Evolutionary conservation across 2,113 vertebrate genomes (phyloP).

Genomic region (Campylomormyrus numenius): DNA sequence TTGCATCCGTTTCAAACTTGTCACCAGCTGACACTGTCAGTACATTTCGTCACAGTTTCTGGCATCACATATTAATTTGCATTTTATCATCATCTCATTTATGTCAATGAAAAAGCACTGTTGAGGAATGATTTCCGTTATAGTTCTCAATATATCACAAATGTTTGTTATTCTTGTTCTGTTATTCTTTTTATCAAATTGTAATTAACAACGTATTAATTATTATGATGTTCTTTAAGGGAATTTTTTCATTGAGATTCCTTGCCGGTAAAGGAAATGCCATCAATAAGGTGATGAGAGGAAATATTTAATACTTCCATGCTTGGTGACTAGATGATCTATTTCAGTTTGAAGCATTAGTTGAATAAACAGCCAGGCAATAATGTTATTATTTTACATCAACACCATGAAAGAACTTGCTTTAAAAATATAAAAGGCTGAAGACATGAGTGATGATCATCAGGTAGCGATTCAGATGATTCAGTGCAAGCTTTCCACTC

Average conservation of each 20-base stretch:
- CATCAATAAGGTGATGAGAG: background rate
- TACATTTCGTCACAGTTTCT: background rate
- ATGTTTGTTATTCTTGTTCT: background rate
- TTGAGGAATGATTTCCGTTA: background rate
- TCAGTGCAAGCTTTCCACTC: background rate
- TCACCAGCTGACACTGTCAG: background rate
- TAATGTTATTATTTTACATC: background rate
- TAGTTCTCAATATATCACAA: background rate
- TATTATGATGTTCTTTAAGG: background rate
- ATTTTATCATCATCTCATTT: background rate
- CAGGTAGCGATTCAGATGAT: background rate
- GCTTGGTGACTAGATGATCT: background rate
- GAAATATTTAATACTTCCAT: background rate
- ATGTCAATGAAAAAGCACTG: background rate
- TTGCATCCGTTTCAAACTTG: background rate
- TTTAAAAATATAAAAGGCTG: background rate
- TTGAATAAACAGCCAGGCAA: background rate
- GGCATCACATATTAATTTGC: background rate
- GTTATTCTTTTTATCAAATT: background rate
- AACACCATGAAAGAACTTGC: background rate
- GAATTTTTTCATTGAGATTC: background rate
- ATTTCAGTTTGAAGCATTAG: background rate
- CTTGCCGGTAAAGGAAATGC: background rate
- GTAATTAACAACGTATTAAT: background rate
- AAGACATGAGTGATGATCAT: background rate